phyloP scores from a whole-genome alignment of 30 jellyfish, hydroid and myxozoan species.

The Cassiopea andromeda region DNA sequence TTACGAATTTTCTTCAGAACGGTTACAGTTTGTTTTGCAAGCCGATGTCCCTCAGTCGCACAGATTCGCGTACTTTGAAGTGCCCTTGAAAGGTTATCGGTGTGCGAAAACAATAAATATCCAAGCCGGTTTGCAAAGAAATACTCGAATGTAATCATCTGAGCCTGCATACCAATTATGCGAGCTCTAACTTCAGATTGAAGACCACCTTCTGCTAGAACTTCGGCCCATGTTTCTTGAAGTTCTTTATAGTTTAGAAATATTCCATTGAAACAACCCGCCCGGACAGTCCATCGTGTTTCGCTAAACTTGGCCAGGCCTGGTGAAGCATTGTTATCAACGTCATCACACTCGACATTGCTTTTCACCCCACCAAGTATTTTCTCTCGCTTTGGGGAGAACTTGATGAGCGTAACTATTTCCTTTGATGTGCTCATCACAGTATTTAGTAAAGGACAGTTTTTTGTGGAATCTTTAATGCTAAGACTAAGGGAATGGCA shows the following conservation, averaged over 20 bases:
- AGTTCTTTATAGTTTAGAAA: conserved; percentile 52
- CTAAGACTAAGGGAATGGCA: conserved; percentile 56
- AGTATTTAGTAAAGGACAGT: neutral
- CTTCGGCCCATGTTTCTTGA: conserved; percentile 36
- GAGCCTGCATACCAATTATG: conserved; percentile 65
- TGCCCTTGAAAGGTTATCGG: conserved; percentile 73
- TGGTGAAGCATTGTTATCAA: neutral
- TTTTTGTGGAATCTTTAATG: neutral
- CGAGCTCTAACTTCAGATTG: conserved; percentile 67
- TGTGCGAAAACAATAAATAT: conserved; percentile 52
- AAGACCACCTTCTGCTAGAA: conserved; percentile 42
- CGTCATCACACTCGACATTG: conserved; percentile 11
- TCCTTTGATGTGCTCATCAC: conserved; percentile 42
- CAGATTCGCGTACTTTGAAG: conserved; percentile 56
- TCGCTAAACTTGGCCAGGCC: conserved; percentile 22
- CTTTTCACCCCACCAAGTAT: conserved; percentile 25
- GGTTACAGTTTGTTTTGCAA: conserved; percentile 58
- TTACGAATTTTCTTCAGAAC: conserved; percentile 52
- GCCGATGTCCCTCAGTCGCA: conserved; percentile 60
- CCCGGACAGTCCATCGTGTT: conserved; percentile 81
- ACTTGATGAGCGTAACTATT: conserved; percentile 32
- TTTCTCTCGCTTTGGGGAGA: conserved; percentile 60
- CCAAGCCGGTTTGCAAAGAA: conserved; percentile 68
- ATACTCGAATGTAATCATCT: conserved; percentile 63
- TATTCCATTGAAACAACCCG: conserved; percentile 62